Conservation (phyloP, 2,113 vertebrate genomes). For the Oreotrochilus melanogaster region DNA sequence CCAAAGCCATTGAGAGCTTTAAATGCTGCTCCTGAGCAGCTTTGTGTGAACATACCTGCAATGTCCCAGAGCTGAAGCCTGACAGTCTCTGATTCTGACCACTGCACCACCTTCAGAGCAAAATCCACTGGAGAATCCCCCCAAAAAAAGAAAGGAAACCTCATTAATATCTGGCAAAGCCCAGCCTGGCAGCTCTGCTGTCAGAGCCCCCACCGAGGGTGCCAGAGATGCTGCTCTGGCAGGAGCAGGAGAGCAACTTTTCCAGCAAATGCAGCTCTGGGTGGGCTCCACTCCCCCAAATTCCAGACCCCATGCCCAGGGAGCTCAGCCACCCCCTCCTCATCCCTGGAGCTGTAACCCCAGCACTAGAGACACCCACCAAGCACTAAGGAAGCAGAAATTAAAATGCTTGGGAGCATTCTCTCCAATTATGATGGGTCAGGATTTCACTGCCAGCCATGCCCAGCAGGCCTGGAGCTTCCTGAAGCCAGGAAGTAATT, state of each 20-base stretch:
- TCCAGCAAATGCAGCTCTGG: not conserved
- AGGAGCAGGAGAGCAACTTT: not conserved
- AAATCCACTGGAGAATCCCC: slow-evolving; percentile 84
- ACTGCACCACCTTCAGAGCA: slow-evolving; percentile 87
- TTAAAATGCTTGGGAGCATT: not conserved
- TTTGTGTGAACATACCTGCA: slow-evolving; percentile 79
- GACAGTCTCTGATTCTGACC: slow-evolving; percentile 87
- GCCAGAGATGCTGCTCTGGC: not conserved
- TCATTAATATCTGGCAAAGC: not conserved
- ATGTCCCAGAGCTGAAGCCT: slow-evolving; percentile 91
- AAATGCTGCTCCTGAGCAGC: not conserved
- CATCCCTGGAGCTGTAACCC: not conserved
- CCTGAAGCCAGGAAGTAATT: not conserved
- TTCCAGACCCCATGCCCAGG: fast-evolving
- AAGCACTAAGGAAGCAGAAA: not conserved
- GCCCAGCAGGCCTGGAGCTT: not conserved
- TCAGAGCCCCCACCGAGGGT: fast-evolving
- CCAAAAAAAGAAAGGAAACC: not conserved
- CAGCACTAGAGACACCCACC: not conserved
- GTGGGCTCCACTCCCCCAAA: too few relatives aligned
- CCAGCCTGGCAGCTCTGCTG: not conserved
- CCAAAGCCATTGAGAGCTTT: not conserved
- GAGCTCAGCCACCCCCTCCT: not conserved
- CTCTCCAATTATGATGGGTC: not conserved
- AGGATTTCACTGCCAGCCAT: not conserved